Conservation (phyloP, 2,113 vertebrate genomes). For the Mixornis gularis region DNA sequence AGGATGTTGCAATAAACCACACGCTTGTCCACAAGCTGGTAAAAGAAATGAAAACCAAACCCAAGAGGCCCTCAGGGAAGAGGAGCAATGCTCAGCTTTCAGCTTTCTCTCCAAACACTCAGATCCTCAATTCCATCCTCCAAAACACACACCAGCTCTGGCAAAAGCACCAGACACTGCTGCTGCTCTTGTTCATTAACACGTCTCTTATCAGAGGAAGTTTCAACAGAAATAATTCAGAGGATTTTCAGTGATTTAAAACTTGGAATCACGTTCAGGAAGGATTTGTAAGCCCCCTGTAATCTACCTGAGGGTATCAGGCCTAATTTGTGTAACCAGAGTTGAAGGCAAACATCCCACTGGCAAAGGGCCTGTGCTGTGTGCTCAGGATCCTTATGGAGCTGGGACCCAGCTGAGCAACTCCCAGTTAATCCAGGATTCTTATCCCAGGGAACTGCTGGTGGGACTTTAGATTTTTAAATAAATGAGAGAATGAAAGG, state of each 20-base stretch:
- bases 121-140: not conserved
- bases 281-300: not conserved
- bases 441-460: not conserved
- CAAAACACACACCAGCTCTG: not conserved
- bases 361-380: not conserved
- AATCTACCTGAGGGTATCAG: not conserved
- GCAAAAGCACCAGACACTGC: not conserved
- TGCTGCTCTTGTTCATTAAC: not conserved
- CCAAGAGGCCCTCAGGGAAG: not conserved
- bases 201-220: not conserved
- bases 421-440: not conserved
- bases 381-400: not conserved
- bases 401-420: not conserved
- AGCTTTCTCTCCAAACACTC: not conserved
- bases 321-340: accelerated
- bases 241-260: not conserved
- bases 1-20: not conserved
- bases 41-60: not conserved
- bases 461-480: not conserved
- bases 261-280: not conserved
- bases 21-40: accelerated
- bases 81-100: not conserved
- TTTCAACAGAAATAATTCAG: not conserved
- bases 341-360: not conserved
- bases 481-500: not conserved